These are phyloP conservation scores for Antennarius maculatus DNA, from an alignment of 2,797 vertebrate species.

Conservation along the genomic window DNA sequence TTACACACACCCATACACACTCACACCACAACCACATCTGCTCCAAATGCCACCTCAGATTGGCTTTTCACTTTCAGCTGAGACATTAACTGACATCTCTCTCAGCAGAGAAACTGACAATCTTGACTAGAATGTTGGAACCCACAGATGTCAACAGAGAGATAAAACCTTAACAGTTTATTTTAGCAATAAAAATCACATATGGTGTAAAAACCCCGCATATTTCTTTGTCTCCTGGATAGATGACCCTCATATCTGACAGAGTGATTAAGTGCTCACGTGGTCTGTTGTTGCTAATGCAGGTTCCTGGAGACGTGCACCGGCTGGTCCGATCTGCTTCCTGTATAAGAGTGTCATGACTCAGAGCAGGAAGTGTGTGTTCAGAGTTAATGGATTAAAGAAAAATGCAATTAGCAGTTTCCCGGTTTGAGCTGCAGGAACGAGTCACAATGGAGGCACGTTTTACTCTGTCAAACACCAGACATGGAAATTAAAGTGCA, in stretches of 20 bases:
- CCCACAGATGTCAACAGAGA: not conserved
- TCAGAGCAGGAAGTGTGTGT: slow-evolving; percentile 31
- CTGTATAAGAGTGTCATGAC: slow-evolving; percentile 11
- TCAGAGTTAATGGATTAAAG: not conserved
- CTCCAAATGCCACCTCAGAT: no score
- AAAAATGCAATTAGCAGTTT: slow-evolving; percentile 3
- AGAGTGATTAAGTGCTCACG: not conserved
- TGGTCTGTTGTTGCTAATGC: not conserved
- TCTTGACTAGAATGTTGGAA: not conserved
- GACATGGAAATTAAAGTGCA: not conserved
- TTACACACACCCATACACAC: slow-evolving; percentile 5
- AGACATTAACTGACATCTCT: not conserved
- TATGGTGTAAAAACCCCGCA: not conserved
- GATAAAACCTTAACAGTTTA: not conserved
- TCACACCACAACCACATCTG: slow-evolving; percentile 11
- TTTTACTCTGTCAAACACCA: not conserved
- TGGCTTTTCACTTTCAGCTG: not conserved
- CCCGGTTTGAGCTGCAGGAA: not conserved
- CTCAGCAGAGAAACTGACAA: not conserved
- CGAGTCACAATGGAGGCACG: not conserved
- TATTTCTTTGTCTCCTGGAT: no score
- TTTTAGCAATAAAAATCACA: not conserved
- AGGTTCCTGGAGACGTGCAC: slow-evolving; percentile 24
- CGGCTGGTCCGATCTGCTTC: slow-evolving; percentile 36
- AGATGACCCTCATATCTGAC: not conserved